These are phyloP conservation scores for Zaprionus vittiger DNA, from an alignment of 1,140 invertebrate species.

Conservation along the genomic window DNA sequence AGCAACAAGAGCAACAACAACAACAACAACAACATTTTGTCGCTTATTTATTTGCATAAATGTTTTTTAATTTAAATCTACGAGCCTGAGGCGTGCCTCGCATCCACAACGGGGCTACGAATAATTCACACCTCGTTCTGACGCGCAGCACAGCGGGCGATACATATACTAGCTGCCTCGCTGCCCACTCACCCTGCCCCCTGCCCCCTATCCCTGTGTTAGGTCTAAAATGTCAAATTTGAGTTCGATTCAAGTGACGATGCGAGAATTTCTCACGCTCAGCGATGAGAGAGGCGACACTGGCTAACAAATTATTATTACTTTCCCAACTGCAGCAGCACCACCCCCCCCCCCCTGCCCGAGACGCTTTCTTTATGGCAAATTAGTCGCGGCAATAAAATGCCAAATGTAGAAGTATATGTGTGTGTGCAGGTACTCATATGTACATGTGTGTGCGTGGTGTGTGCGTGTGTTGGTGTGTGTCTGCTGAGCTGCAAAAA, in stretches of 20 bases:
- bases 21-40: constrained; percentile 23
- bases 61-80: constrained; percentile 72
- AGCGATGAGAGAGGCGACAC: constrained; percentile 11
- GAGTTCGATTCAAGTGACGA: constrained; percentile 19
- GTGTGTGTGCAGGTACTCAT: constrained; percentile 8
- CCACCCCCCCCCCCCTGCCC: background rate
- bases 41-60: constrained; percentile 66
- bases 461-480: constrained; percentile 25
- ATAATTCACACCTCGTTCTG: constrained; percentile 78
- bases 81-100: constrained; percentile 48
- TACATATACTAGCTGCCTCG: background rate
- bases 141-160: constrained; percentile 41
- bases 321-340: constrained; percentile 9
- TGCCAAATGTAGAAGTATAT: constrained; percentile 46
- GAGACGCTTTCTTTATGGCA: constrained; percentile 73
- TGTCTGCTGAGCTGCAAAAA: constrained; percentile 37
- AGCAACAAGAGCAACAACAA: constrained; percentile 3
- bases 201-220: constrained; percentile 7
- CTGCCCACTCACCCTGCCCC: background rate
- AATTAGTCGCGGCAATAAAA: constrained; percentile 77
- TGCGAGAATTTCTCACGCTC: constrained; percentile 71
- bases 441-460: constrained; percentile 33
- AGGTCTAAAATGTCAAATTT: constrained; percentile 62
- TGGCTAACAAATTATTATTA: constrained; percentile 38
- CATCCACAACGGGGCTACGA: constrained; percentile 33